Evolutionary conservation across 30 jellyfish, hydroid and myxozoan species (phyloP), one percentile per base, ranked within the genome.

Genomic region (Cassiopea andromeda): DNA sequence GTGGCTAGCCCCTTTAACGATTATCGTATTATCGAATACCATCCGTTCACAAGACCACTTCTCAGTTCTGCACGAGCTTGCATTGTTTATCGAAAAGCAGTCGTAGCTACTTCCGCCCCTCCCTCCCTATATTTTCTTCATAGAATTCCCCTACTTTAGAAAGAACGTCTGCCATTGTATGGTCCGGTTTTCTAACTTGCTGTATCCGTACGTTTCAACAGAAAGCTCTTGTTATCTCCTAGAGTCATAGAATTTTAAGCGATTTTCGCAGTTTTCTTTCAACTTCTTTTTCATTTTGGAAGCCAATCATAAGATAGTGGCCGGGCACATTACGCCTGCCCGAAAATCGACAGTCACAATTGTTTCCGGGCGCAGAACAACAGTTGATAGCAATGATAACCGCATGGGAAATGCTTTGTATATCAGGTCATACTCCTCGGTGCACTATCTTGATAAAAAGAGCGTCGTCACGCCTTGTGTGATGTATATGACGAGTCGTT

Each of bases 361-460:
- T 70, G 85, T 84, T 84, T 84, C 92, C 92, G 92, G 89, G 92
- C 86, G 48, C 57, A 7, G 7, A 77, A 77, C 86, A 77, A 77
- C 86, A 77, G 86, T 48, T n/a, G 70, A 77, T 77, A 47, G 86
- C 86, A 46, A 8, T 69, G 50, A 80, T 60, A 58, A 81, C 90
- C 90, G 71, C 90, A 81, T 81, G 82, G 90, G 90, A 81, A 81
- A 75, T 81, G 90, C 48, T 13, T 69, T 81, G 70, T 69, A 48
- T 64, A 54, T 81, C 71, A 45, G 90, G 90, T 81, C 90, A 81
- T 81, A 82, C 67, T 68, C 76, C 82, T 85, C 93, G 13, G 60
- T 73, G 47, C 79, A 70, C 54, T 70, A 70, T 70, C 79, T 70
- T 70, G 79, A 70, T 70, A 50, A 70, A 9, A 19, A 54, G 38